A percentile compares a stretch with the other conserved stretches of the same genome.
These are phyloP conservation scores for Dasypolia templi DNA, from an alignment of 2,888 invertebrate genomes.

Conservation along the genomic window DNA sequence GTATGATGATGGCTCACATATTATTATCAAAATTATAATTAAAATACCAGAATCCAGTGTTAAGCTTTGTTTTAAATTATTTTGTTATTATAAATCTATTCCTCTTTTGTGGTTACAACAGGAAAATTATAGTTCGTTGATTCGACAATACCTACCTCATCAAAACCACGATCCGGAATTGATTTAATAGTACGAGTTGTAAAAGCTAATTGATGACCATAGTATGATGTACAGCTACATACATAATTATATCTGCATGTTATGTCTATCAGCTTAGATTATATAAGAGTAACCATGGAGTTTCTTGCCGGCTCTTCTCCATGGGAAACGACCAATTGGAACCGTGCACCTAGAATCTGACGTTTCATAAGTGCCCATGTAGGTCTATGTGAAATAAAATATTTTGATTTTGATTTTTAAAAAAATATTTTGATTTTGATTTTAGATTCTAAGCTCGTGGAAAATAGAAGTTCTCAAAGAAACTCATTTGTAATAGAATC, in stretches of 20 bases:
- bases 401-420: too few relatives aligned
- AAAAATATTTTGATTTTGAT: too few relatives aligned
- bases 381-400: too few relatives aligned
- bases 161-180: constrained; percentile 8
- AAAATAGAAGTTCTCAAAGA: background rate
- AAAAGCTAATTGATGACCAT: background rate
- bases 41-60: too few relatives aligned
- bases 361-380: too few relatives aligned
- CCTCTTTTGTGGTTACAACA: background rate
- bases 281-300: too few relatives aligned
- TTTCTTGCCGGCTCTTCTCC: too few relatives aligned
- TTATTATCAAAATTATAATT: too few relatives aligned
- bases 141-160: constrained; percentile 2
- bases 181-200: background rate
- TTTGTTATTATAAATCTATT: background rate
- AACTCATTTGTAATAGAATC: background rate
- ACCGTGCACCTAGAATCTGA: too few relatives aligned
- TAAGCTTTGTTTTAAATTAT: too few relatives aligned
- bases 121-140: constrained; percentile 18
- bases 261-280: background rate
- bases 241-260: background rate
- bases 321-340: too few relatives aligned
- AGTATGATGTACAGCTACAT: background rate
- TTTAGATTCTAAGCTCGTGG: background rate
- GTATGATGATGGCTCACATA: too few relatives aligned